These are phyloP conservation scores for Archocentrus centrarchus DNA, from an alignment of 2,113 vertebrate species.

Conservation along the genomic window DNA sequence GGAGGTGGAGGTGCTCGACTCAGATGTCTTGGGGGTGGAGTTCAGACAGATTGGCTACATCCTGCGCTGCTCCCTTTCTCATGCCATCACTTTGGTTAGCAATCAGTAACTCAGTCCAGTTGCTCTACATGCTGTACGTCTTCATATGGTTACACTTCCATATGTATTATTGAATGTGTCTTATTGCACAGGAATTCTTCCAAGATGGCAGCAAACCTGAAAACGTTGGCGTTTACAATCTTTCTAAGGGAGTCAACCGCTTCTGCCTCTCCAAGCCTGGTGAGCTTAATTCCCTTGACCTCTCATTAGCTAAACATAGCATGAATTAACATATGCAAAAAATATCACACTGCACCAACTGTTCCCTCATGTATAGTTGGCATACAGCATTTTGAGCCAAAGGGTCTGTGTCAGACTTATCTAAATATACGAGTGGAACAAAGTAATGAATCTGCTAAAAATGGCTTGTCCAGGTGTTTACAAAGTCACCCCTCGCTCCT, in stretches of 20 bases:
- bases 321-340: slow-evolving; percentile 47
- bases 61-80: slow-evolving; percentile 95
- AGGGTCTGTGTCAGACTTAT: slow-evolving; percentile 50
- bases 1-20: slow-evolving; percentile 92
- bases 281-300: slow-evolving; percentile 69
- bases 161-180: neutral
- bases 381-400: slow-evolving; percentile 21
- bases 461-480: slow-evolving; percentile 87
- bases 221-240: slow-evolving; percentile 97
- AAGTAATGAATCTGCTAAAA: slow-evolving; percentile 60
- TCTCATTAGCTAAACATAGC: slow-evolving; percentile 46
- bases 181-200: slow-evolving; percentile 91
- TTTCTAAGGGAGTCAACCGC: slow-evolving; percentile 97
- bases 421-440: slow-evolving; percentile 62
- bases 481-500: slow-evolving; percentile 97
- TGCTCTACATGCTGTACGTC: neutral
- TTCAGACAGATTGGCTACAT: slow-evolving; percentile 98
- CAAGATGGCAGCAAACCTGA: slow-evolving; percentile 97
- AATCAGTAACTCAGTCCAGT: neutral
- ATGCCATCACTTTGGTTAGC: slow-evolving; percentile 95
- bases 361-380: slow-evolving; percentile 23
- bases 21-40: slow-evolving; percentile 87
- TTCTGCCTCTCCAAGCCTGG: slow-evolving; percentile 98
- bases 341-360: neutral
- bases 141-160: neutral